These are phyloP conservation scores for Myripristis murdjan DNA, from an alignment of 2,797 vertebrate genomes.

Conservation along the genomic window DNA sequence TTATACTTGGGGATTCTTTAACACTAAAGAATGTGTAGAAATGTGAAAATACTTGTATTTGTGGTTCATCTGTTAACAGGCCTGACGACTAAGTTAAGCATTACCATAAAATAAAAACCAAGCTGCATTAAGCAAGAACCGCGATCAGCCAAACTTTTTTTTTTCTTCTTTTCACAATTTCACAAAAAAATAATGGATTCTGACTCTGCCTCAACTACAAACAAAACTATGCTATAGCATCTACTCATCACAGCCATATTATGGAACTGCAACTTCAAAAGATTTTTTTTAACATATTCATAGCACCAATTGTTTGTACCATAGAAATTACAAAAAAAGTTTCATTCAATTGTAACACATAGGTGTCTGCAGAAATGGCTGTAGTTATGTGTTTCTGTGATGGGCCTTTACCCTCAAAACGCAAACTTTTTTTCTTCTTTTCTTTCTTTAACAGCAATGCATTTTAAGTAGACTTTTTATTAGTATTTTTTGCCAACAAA, in stretches of 20 bases:
- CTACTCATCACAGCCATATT: constrained; percentile 82
- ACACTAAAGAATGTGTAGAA: constrained; percentile 48
- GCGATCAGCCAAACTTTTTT: constrained; percentile 83
- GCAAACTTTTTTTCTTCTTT: constrained; percentile 21
- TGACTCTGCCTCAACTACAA: constrained; percentile 72
- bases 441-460: constrained; percentile 65
- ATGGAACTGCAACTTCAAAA: constrained; percentile 88
- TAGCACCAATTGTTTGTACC: constrained; percentile 82
- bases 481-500: constrained; percentile 69
- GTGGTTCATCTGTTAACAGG: constrained; percentile 47
- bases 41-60: constrained; percentile 43
- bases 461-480: constrained; percentile 67
- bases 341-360: constrained; percentile 62
- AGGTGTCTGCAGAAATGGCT: constrained; percentile 70
- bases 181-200: constrained; percentile 61
- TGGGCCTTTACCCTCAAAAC: constrained; percentile 54
- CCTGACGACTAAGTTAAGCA: constrained; percentile 48
- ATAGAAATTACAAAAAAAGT: constrained; percentile 63
- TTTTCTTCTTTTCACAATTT: constrained; percentile 56
- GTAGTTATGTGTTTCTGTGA: constrained; percentile 52
- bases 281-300: constrained; percentile 80
- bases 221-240: constrained; percentile 81
- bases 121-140: constrained; percentile 83
- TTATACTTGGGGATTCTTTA: constrained; percentile 30
- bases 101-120: constrained; percentile 70